Conservation (phyloP, 2,113 vertebrate species). For the Leucopsar rothschildi region DNA sequence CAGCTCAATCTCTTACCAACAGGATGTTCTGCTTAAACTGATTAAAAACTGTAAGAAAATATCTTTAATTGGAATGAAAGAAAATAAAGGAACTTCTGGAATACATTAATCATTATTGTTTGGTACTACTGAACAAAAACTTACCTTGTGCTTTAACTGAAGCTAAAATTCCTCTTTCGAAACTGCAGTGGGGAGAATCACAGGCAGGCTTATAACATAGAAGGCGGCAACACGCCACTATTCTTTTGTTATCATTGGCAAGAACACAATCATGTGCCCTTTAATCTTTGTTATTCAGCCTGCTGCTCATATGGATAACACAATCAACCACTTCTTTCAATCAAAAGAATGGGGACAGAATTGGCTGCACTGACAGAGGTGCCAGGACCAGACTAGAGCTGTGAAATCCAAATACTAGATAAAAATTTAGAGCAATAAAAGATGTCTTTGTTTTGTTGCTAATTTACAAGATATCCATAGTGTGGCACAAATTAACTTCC, state of each 20-base stretch:
- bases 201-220: neutral
- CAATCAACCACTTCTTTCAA: conserved; percentile 36
- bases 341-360: neutral
- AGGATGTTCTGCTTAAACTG: neutral
- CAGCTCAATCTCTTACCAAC: neutral
- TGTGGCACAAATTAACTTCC: neutral
- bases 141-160: neutral
- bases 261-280: conserved; percentile 26
- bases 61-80: neutral
- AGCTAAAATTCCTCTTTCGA: neutral
- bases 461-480: neutral
- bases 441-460: neutral
- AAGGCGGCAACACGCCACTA: conserved; percentile 20
- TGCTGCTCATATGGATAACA: conserved; percentile 34
- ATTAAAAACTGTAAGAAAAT: neutral
- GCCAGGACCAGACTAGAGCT: neutral
- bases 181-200: neutral
- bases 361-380: neutral
- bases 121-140: neutral
- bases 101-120: neutral
- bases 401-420: neutral
- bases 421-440: neutral
- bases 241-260: conserved; percentile 36
- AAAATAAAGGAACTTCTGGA: neutral
- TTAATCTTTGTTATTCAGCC: conserved; percentile 27